Evolutionary conservation across 2,888 invertebrate species (phyloP).

Genomic region (Callyntrura sp.): DNA sequence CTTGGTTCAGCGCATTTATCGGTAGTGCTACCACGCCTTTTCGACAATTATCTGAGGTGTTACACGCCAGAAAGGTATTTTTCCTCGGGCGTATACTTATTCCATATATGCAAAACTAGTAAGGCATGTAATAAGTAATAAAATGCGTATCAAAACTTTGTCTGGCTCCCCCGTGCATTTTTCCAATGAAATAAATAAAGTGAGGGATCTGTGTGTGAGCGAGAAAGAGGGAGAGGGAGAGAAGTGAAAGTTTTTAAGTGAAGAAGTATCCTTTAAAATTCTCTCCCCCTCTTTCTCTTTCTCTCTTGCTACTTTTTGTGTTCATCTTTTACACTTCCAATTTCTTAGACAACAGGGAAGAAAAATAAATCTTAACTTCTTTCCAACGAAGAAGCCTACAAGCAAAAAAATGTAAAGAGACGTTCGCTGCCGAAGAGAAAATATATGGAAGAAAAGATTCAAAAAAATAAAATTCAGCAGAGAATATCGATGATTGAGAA

Average conservation of each 20-base stretch:
- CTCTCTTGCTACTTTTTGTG: not conserved
- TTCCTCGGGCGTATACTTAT: not conserved
- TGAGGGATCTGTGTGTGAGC: not conserved
- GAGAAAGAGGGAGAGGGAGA: not conserved
- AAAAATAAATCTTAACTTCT: constrained; percentile 43
- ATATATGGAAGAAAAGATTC: constrained; percentile 45
- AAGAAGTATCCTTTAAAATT: not conserved
- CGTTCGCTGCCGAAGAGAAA: not conserved
- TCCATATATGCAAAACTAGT: not conserved
- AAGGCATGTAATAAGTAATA: not conserved
- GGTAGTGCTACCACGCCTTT: not conserved
- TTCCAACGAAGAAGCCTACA: constrained; percentile 15
- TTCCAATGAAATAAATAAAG: not conserved
- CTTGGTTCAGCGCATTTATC: not conserved
- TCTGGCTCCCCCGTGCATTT: not conserved
- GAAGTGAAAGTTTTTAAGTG: constrained; percentile 2
- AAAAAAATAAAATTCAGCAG: constrained; percentile 53
- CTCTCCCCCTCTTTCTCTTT: not conserved
- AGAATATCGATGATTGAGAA: constrained; percentile 55
- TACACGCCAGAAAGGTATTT: not conserved
- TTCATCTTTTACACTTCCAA: not conserved
- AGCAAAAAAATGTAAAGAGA: constrained; percentile 21
- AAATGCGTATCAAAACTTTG: not conserved
- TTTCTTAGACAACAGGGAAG: not conserved
- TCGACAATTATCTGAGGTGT: not conserved